These are phyloP conservation scores for Drosophila aldrichi DNA, from an alignment of 2,888 invertebrate genomes.

Conservation along the genomic window DNA sequence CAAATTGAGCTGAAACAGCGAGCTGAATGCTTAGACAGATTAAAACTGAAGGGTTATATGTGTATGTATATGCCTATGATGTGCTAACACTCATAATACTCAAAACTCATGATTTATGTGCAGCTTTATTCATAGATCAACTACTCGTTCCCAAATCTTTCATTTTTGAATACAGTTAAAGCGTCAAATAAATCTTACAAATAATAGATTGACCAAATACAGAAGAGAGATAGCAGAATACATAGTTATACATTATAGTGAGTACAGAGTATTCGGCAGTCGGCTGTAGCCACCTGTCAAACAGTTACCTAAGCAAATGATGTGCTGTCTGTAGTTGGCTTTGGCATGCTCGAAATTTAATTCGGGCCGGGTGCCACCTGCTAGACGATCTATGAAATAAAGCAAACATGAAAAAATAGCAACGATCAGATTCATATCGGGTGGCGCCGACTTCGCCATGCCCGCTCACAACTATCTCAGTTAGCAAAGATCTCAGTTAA, in stretches of 20 bases:
- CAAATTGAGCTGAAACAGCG: background rate
- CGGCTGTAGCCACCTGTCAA: background rate
- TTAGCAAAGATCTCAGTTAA: rapidly evolving
- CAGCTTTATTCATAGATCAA: too few relatives aligned
- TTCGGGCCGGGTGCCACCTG: constrained; percentile 6
- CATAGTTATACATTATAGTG: too few relatives aligned
- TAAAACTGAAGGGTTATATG: background rate
- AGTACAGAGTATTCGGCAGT: background rate
- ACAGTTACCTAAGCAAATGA: background rate
- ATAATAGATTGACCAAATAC: too few relatives aligned
- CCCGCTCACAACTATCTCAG: background rate
- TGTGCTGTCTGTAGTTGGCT: constrained; percentile 1
- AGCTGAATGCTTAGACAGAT: background rate
- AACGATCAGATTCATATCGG: background rate
- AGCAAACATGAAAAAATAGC: constrained; percentile 2
- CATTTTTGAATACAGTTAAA: too few relatives aligned
- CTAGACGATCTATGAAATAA: constrained; percentile 5
- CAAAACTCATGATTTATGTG: too few relatives aligned
- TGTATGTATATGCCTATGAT: background rate
- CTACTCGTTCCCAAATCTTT: too few relatives aligned
- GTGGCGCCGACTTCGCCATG: background rate
- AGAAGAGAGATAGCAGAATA: too few relatives aligned
- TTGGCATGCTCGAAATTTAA: background rate
- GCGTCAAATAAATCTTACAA: too few relatives aligned
- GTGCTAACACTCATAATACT: background rate